phyloP scores from a whole-genome alignment of 2,888 invertebrate species.

The Chymomyza fuscimana region DNA sequence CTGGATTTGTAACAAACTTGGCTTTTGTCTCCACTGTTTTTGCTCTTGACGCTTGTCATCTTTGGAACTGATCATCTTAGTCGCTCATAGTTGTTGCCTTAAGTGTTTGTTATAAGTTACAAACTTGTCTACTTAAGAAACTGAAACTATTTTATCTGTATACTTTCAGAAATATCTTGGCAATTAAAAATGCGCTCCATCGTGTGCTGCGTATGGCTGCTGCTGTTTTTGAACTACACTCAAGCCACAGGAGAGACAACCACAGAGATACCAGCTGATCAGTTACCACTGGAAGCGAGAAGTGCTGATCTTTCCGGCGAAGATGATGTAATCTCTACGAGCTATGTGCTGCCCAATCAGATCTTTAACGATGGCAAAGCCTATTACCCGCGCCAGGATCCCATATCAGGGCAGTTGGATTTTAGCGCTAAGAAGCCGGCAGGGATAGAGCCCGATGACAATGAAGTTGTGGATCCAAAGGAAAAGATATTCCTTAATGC shows the following conservation, averaged over 20 bases:
- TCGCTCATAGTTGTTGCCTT: slow-evolving; percentile 3
- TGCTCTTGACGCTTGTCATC: not conserved
- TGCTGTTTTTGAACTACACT: slow-evolving; percentile 25
- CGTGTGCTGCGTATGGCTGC: slow-evolving; percentile 33
- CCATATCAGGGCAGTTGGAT: slow-evolving; percentile 84
- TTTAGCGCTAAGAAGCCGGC: slow-evolving; percentile 82
- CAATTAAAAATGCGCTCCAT: slow-evolving; percentile 41
- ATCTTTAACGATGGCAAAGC: slow-evolving; percentile 86
- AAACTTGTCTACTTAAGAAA: not conserved
- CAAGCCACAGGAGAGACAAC: slow-evolving; percentile 15
- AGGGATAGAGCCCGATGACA: slow-evolving; percentile 76
- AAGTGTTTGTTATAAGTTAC: not conserved
- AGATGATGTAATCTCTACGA: slow-evolving; percentile 75
- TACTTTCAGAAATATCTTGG: slow-evolving; percentile 22
- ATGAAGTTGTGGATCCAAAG: slow-evolving; percentile 79
- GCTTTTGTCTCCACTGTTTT: slow-evolving; percentile 7
- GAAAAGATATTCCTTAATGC: slow-evolving; percentile 83
- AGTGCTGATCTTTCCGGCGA: slow-evolving; percentile 69
- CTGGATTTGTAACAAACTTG: not conserved
- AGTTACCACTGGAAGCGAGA: slow-evolving; percentile 75
- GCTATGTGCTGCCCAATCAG: slow-evolving; percentile 81
- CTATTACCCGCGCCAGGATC: slow-evolving; percentile 86
- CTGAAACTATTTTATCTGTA: not conserved
- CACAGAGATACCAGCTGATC: slow-evolving; percentile 60
- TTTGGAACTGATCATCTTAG: not conserved